These are phyloP conservation scores for Neotoma lepida DNA, from an alignment of 2,113 vertebrate genomes.

Conservation along the genomic window DNA sequence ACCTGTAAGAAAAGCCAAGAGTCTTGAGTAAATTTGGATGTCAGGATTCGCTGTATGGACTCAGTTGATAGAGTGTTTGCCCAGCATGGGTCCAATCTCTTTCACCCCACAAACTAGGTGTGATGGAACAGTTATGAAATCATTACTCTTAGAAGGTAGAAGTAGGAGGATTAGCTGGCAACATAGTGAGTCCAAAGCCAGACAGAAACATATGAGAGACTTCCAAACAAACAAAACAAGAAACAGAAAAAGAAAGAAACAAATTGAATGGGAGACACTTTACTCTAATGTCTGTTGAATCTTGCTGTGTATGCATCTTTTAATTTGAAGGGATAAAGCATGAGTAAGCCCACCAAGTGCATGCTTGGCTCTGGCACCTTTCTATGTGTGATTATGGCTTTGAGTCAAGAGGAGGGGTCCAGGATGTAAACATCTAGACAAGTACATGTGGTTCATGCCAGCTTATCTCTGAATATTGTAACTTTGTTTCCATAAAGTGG, in stretches of 20 bases:
- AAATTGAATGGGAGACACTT: background rate
- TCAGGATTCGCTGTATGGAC: background rate
- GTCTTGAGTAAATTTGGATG: background rate
- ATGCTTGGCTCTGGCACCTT: background rate
- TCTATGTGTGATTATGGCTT: background rate
- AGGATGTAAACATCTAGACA: accelerated
- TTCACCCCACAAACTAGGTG: background rate
- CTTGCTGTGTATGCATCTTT: background rate
- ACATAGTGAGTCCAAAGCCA: background rate
- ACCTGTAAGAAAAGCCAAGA: background rate
- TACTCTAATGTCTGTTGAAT: background rate
- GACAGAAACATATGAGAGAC: background rate
- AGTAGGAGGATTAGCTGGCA: too few species aligned
- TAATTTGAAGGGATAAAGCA: background rate
- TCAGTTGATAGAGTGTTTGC: background rate
- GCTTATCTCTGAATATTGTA: background rate
- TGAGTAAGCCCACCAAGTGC: background rate
- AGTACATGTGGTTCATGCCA: background rate
- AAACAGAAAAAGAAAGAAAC: too few species aligned
- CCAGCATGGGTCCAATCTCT: background rate
- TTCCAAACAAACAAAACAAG: background rate
- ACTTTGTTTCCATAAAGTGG: background rate
- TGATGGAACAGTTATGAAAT: background rate
- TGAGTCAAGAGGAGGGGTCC: background rate
- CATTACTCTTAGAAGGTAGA: background rate